Evolutionary conservation across 2,113 vertebrate species (phyloP).

Genomic region (Amazona guildingii): DNA sequence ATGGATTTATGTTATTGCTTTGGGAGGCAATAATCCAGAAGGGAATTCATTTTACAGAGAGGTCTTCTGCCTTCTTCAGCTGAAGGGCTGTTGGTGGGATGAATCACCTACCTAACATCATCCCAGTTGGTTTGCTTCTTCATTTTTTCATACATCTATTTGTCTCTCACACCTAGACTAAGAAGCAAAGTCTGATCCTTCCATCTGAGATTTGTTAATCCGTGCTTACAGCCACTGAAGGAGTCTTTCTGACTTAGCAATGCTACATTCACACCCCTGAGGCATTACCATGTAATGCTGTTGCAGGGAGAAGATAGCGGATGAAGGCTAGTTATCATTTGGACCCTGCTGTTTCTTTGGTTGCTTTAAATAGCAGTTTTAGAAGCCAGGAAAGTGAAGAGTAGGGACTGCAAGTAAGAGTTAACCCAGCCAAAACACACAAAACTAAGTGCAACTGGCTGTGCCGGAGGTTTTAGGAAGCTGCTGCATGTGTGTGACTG

Average conservation of each 20-base stretch:
- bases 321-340: background rate
- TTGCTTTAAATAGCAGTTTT: background rate
- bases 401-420: background rate
- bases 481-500: accelerated
- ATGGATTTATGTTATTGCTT: slow-evolving; percentile 73
- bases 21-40: slow-evolving; percentile 61
- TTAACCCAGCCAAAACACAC: background rate
- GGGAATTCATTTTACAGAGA: slow-evolving; percentile 60
- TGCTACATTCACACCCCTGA: background rate
- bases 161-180: background rate
- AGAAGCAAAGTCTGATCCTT: background rate
- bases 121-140: background rate
- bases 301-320: background rate
- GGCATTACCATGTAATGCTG: background rate
- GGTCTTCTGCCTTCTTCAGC: slow-evolving; percentile 36
- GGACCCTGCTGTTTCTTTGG: background rate
- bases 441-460: background rate
- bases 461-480: background rate
- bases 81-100: slow-evolving; percentile 34
- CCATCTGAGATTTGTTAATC: background rate
- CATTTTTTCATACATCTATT: slow-evolving; percentile 10
- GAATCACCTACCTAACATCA: background rate
- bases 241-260: background rate
- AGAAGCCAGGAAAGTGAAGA: background rate
- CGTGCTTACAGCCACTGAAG: background rate